These are phyloP conservation scores for Encarsia formosa DNA, from an alignment of 2,888 invertebrate genomes.

Conservation along the genomic window DNA sequence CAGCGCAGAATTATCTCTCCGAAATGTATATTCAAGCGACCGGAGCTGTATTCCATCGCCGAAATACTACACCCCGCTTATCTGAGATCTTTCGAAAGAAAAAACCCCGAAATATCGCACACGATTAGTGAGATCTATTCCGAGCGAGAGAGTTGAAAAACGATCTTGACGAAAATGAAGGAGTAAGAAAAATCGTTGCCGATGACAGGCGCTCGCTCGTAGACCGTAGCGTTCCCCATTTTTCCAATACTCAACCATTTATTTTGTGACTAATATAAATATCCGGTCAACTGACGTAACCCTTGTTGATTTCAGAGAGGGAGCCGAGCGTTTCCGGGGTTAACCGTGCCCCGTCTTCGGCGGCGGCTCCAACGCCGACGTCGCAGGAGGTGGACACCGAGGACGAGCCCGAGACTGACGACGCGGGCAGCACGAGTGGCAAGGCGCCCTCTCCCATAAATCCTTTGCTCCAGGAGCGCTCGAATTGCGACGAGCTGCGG, in stretches of 20 bases:
- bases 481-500: slow-evolving; percentile 62
- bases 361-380: neutral
- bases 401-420: slow-evolving; percentile 48
- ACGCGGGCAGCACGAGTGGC: slow-evolving; percentile 47
- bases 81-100: too few relatives aligned
- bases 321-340: slow-evolving; percentile 48
- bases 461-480: slow-evolving; percentile 9
- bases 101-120: too few relatives aligned
- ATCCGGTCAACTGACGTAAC: too few relatives aligned
- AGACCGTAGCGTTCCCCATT: too few relatives aligned
- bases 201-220: too few relatives aligned
- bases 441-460: slow-evolving; percentile 33
- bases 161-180: neutral
- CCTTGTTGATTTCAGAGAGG: slow-evolving; percentile 42
- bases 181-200: neutral
- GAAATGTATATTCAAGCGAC: too few relatives aligned
- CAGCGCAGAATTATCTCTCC: too few relatives aligned
- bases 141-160: neutral
- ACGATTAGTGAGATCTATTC: too few relatives aligned
- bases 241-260: too few relatives aligned
- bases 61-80: too few relatives aligned
- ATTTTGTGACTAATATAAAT: too few relatives aligned
- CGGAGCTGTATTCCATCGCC: too few relatives aligned
- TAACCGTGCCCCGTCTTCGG: slow-evolving; percentile 21
- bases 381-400: slow-evolving; percentile 39